Base-by-base conservation (phyloP, 2,888 invertebrate species). In the Patella caerulea region DNA sequence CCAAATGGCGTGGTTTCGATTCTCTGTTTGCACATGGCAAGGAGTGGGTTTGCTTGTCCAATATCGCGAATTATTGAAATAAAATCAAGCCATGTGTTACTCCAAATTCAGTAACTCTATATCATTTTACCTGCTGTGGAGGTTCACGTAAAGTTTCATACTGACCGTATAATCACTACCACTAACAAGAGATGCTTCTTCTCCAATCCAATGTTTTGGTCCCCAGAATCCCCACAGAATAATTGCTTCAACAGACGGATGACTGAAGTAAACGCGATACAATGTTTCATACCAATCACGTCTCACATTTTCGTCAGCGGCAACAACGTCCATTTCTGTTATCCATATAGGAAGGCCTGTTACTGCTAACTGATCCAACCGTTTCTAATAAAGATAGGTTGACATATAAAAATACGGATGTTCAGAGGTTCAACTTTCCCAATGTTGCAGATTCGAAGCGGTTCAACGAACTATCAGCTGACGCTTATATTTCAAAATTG, bases 181-280 rank as follows among this genome's bases (percentile, higher is more conserved):
- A 19, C 65, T 65, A 19, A 65, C 65, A 11, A 65, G 24, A 9
- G 65, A 65, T 65, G 65, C 65, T 3, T 65, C 2, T 7, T 65
- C 65, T 19, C 65, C 65, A n/a, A 65, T 65, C 65, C 65, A 65
- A 19, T 65, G 65, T 65, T 65, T 65, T 19, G 65, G 65, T 2
- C 65, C 65, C 65, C 65, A 65, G 65, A 65, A 65, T 19, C 65
- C 65, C 65, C 65, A 65, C 19, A 65, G 19, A 65, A 65, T 65
- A 3, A 65, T 65, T 11, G 65, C 65, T 65, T n/a, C n/a, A 65
- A 65, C 9, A 65, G 19, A 19, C 7, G 65, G 65, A 19, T 65
- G 65, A 65, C 65, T 65, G 24, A 65, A 65, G 19, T 65, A 65
- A n/a, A 65, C 7, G 11, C 65, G n/a, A 65, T 65, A 65, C 24